Percentiles rank a stretch among this genome's conserved stretches.
These are phyloP conservation scores for Aix galericulata DNA, from an alignment of 2,113 vertebrate genomes.

Conservation along the genomic window DNA sequence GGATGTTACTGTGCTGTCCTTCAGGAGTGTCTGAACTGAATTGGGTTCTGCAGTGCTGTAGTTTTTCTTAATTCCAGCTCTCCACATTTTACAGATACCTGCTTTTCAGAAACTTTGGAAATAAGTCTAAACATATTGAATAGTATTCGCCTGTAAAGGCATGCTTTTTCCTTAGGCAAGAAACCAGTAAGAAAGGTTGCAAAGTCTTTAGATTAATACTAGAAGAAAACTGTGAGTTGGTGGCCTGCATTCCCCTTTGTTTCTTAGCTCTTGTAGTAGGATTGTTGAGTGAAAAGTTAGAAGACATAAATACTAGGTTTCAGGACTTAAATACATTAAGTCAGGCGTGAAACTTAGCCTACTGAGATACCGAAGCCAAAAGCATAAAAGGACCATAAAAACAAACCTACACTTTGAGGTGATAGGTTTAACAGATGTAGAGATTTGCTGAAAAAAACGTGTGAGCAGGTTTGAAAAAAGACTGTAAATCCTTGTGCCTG, in stretches of 20 bases:
- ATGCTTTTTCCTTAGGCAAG: not conserved
- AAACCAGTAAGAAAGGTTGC: not conserved
- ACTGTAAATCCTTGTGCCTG: not conserved
- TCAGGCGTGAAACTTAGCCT: not conserved
- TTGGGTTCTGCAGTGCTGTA: not conserved
- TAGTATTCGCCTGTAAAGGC: not conserved
- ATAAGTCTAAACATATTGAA: not conserved
- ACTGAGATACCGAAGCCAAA: not conserved
- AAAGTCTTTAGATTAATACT: not conserved
- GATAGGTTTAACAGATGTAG: not conserved
- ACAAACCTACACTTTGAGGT: not conserved
- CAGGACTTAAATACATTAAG: not conserved
- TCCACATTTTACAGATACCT: not conserved
- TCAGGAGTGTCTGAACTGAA: not conserved
- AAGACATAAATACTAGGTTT: not conserved
- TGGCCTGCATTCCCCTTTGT: not conserved
- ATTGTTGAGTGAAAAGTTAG: not conserved
- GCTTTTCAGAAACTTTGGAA: not conserved
- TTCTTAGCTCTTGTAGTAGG: not conserved
- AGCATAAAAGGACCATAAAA: not conserved
- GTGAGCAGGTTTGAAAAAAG: not conserved
- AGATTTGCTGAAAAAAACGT: not conserved
- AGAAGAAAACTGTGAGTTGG: not conserved
- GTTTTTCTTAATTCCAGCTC: not conserved
- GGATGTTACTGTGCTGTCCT: not conserved